Evolutionary conservation across 2,888 invertebrate genomes (phyloP).

Genomic region (Ischnura elegans): DNA sequence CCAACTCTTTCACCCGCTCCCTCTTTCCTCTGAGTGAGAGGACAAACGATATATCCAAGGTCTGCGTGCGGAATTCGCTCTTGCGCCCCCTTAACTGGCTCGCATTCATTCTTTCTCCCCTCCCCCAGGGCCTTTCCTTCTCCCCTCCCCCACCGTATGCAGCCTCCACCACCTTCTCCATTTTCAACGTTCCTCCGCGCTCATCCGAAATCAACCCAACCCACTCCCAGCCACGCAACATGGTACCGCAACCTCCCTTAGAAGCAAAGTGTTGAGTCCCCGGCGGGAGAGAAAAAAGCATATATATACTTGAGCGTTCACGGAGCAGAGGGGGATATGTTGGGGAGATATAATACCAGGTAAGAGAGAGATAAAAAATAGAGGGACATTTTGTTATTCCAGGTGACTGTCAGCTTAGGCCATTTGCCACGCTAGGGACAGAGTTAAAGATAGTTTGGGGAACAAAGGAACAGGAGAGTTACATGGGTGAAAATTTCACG

Average conservation of each 20-base stretch:
- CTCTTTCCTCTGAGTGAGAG: constrained; percentile 27
- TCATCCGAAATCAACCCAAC: neutral
- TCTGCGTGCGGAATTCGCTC: constrained; percentile 25
- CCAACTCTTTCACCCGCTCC: neutral
- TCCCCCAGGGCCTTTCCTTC: neutral
- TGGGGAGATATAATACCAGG: too few relatives aligned
- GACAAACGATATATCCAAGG: constrained; percentile 45
- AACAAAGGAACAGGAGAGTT: neutral
- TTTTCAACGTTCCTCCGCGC: neutral
- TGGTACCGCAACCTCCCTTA: neutral
- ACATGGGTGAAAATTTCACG: too few relatives aligned
- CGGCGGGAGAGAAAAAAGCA: neutral
- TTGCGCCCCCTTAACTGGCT: constrained; percentile 44
- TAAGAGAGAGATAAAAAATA: too few relatives aligned
- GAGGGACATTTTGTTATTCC: too few relatives aligned
- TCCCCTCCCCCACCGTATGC: neutral
- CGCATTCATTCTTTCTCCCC: constrained; percentile 29
- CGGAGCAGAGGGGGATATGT: too few relatives aligned
- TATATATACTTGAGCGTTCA: neutral
- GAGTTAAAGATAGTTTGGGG: too few relatives aligned
- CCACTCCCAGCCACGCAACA: neutral
- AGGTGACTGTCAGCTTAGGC: too few relatives aligned
- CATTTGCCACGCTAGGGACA: too few relatives aligned
- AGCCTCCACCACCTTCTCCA: neutral
- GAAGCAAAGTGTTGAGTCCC: neutral